Conservation (phyloP, 2,797 vertebrate species). For the Poliocrania exsul region DNA sequence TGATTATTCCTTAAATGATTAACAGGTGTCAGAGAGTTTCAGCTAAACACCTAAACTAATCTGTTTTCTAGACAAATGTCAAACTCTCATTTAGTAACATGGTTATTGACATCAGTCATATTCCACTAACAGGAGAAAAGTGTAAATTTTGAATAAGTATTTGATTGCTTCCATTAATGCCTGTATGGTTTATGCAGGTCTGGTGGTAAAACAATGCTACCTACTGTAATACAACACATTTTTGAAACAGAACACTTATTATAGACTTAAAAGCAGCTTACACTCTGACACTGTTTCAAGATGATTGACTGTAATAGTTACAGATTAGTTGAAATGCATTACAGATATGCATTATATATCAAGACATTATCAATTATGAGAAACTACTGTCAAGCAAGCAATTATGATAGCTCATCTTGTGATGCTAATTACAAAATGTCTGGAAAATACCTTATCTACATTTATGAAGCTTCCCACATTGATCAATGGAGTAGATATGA, state of each 20-base stretch:
- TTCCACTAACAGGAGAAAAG: neutral
- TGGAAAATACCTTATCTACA: slow-evolving; percentile 49
- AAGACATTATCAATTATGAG: slow-evolving; percentile 49
- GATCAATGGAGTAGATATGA: slow-evolving; percentile 15
- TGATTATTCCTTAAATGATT: neutral
- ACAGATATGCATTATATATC: slow-evolving; percentile 63
- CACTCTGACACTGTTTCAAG: neutral
- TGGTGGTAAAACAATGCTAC: neutral
- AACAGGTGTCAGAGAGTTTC: neutral
- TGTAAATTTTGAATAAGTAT: neutral
- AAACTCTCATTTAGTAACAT: neutral
- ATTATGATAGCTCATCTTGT: slow-evolving; percentile 53
- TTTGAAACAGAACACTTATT: neutral
- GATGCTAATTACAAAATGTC: slow-evolving; percentile 52
- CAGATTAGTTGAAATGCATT: slow-evolving; percentile 43
- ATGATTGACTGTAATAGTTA: slow-evolving; percentile 55
- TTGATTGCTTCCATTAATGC: neutral
- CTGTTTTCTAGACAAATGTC: neutral
- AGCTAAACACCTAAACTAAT: neutral
- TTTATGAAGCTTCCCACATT: slow-evolving; percentile 46
- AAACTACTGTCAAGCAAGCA: slow-evolving; percentile 51
- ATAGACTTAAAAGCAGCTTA: neutral
- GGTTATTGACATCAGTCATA: neutral
- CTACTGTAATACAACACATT: neutral
- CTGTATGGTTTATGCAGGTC: neutral